These are phyloP conservation scores for Aphidoletes aphidimyza DNA, from an alignment of 2,888 invertebrate genomes.

Conservation along the genomic window DNA sequence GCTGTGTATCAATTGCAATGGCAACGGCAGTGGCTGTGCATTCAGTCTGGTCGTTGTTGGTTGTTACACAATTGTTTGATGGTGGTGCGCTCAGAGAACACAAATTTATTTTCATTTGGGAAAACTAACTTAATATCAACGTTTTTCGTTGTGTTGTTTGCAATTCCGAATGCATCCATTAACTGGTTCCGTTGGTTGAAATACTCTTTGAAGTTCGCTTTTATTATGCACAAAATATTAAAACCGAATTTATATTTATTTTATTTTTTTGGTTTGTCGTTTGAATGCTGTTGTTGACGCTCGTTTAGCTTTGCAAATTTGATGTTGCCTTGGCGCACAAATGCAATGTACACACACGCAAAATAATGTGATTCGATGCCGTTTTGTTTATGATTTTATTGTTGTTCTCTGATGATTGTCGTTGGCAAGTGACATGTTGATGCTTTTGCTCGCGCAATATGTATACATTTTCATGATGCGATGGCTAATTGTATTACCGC, in stretches of 20 bases:
- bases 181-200: background rate
- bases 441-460: conserved; percentile 7
- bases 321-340: background rate
- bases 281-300: background rate
- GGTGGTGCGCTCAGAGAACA: too few species aligned
- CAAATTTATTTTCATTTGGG: background rate
- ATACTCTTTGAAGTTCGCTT: background rate
- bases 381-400: conserved; percentile 16
- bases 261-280: background rate
- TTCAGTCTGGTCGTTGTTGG: too few species aligned
- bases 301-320: too few species aligned
- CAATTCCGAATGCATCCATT: background rate
- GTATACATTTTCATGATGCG: background rate
- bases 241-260: background rate
- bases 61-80: too few species aligned
- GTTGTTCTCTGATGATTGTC: background rate
- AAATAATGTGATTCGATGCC: background rate
- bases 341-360: background rate
- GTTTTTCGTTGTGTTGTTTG: background rate
- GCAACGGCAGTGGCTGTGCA: too few species aligned
- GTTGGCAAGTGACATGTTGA: conserved; percentile 20
- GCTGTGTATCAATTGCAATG: too few species aligned
- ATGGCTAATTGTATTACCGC: conserved; percentile 13
- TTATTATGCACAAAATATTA: background rate
- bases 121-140: background rate